These are phyloP conservation scores for Silurus glanis DNA, from an alignment of 2,113 vertebrate species.

Conservation along the genomic window DNA sequence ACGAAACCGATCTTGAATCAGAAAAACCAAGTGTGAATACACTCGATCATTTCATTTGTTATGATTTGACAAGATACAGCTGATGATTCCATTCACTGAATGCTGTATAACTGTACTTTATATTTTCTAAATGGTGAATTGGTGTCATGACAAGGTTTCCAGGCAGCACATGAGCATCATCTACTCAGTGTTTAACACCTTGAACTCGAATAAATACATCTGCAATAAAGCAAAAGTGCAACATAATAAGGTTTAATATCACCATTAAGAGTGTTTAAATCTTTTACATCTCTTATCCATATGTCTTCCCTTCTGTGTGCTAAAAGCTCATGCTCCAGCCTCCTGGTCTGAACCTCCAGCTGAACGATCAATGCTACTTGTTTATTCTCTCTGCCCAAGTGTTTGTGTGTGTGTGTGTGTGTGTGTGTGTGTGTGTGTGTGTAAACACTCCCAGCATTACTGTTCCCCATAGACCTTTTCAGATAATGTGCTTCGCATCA, in stretches of 20 bases:
- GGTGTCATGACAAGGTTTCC: neutral
- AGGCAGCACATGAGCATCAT: neutral
- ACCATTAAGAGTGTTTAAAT: neutral
- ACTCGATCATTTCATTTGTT: neutral
- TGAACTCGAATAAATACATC: neutral
- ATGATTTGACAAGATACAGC: neutral
- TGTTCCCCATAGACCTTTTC: neutral
- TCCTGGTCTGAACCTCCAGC: neutral
- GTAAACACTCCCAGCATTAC: conserved; percentile 13
- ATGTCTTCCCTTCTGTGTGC: neutral
- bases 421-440: conserved; percentile 22
- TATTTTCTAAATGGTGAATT: neutral
- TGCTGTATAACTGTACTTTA: neutral
- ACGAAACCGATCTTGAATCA: neutral
- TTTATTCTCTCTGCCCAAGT: neutral
- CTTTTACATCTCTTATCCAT: neutral
- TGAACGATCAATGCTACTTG: conserved; percentile 2
- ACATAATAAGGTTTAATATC: neutral
- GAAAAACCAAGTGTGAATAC: neutral
- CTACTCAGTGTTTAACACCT: neutral
- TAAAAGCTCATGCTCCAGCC: neutral
- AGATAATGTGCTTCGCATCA: neutral
- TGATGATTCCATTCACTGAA: neutral
- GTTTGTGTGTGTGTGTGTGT: neutral
- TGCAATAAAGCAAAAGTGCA: too few species aligned